Evolutionary conservation across 1,140 invertebrate species (phyloP).

Genomic region (Caenorhabditis remanei): DNA sequence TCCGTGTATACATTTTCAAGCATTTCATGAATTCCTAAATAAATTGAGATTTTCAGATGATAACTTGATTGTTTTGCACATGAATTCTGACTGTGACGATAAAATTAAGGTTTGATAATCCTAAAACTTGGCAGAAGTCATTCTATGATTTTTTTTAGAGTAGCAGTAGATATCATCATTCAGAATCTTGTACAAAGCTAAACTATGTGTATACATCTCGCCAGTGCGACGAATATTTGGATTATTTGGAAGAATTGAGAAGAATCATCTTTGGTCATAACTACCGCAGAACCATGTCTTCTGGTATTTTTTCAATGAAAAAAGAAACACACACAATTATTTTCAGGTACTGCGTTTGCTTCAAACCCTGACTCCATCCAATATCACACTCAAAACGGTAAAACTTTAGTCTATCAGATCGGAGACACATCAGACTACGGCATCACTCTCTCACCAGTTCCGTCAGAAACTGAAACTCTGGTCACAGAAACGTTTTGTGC

Average conservation of each 20-base stretch:
- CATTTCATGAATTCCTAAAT: too few relatives aligned
- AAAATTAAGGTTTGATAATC: slow-evolving; percentile 7
- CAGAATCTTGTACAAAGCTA: slow-evolving; percentile 32
- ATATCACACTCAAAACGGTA: neutral
- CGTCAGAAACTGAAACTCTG: neutral
- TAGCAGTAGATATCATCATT: slow-evolving; percentile 33
- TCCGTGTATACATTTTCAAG: neutral
- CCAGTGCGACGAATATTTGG: slow-evolving; percentile 22
- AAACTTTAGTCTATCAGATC: slow-evolving; percentile 19
- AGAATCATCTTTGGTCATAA: slow-evolving; percentile 23
- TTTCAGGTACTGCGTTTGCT: neutral
- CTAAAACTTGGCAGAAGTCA: too few relatives aligned
- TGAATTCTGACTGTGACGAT: slow-evolving; percentile 32
- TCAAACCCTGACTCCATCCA: neutral
- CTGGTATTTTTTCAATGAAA: neutral
- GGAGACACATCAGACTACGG: neutral
- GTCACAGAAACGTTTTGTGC: slow-evolving; percentile 21
- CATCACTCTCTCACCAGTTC: neutral
- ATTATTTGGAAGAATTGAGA: slow-evolving; percentile 31
- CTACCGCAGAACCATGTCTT: neutral
- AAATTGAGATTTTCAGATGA: slow-evolving; percentile 14
- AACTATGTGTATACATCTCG: slow-evolving; percentile 44
- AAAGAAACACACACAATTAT: neutral
- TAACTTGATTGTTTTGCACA: slow-evolving; percentile 44
- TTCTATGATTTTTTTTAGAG: neutral